Conservation (phyloP, 1,140 invertebrate species). For the Drosophila pseudoananassae region DNA sequence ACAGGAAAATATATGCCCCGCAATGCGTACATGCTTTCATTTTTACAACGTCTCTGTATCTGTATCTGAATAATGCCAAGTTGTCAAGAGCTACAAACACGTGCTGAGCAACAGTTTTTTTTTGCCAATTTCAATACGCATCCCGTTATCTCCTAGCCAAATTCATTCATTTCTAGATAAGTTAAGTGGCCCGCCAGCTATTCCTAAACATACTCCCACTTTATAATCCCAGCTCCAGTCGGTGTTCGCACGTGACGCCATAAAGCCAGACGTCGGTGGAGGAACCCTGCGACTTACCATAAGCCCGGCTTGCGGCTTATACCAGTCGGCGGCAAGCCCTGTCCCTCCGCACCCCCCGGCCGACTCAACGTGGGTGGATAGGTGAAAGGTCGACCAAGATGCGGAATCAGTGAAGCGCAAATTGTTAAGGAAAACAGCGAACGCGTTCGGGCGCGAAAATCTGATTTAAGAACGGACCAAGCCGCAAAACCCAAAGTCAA, state of each 20-base stretch:
- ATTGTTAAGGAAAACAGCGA: conserved; percentile 53
- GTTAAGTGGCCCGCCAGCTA: conserved; percentile 47
- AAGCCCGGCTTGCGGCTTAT: conserved; percentile 67
- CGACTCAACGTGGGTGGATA: background rate
- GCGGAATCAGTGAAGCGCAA: conserved; percentile 59
- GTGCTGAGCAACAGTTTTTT: conserved; percentile 44
- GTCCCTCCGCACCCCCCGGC: background rate
- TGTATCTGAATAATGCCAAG: conserved; percentile 48
- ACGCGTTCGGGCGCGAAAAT: conserved; percentile 62
- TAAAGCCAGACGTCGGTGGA: conserved; percentile 36
- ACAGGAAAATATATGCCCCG: conserved; percentile 33
- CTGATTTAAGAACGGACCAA: conserved; percentile 47
- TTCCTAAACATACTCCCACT: conserved; percentile 25
- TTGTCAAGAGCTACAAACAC: conserved; percentile 45
- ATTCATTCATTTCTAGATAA: conserved; percentile 34
- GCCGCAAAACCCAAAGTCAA: conserved; percentile 24
- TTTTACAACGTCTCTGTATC: conserved; percentile 38
- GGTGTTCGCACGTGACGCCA: conserved; percentile 58
- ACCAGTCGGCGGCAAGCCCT: conserved; percentile 33
- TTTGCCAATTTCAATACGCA: conserved; percentile 29
- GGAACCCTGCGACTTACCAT: conserved; percentile 55
- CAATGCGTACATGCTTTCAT: conserved; percentile 64
- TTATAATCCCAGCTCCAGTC: conserved; percentile 55
- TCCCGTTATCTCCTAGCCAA: conserved; percentile 19
- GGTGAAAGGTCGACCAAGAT: conserved; percentile 20